A percentile compares a stretch with the other conserved stretches of the same genome.
phyloP scores from a whole-genome alignment of 1,140 invertebrate genomes.

The Drosophila dunni region DNA sequence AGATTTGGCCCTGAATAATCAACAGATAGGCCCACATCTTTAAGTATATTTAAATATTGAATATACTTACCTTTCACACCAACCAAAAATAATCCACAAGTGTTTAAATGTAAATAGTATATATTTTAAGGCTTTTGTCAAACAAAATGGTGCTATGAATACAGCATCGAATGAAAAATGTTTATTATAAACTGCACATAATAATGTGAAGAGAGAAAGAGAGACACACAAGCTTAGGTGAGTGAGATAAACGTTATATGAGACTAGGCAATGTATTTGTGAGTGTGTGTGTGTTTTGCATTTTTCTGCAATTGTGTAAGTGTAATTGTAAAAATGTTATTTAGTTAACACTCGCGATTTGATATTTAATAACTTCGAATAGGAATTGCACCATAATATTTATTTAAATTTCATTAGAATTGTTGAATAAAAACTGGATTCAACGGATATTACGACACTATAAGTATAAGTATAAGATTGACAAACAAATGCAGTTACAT shows the following conservation, averaged over 20 bases:
- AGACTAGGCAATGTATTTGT: slow-evolving; percentile 23
- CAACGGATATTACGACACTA: slow-evolving; percentile 41
- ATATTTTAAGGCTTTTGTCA: not conserved
- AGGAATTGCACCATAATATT: not conserved
- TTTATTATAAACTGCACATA: slow-evolving; percentile 43
- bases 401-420: not conserved
- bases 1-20: slow-evolving; percentile 43
- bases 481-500: slow-evolving; percentile 35
- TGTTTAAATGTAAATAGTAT: not conserved
- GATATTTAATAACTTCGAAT: not conserved
- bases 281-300: slow-evolving; percentile 32
- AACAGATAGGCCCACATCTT: slow-evolving; percentile 11
- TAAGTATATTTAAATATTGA: slow-evolving; percentile 7
- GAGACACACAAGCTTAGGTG: slow-evolving; percentile 1
- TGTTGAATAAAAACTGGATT: not conserved
- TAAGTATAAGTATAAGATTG: slow-evolving; percentile 21
- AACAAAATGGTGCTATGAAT: slow-evolving; percentile 6
- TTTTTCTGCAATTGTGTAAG: slow-evolving; percentile 23
- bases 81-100: slow-evolving; percentile 52
- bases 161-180: slow-evolving; percentile 16
- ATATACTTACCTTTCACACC: slow-evolving; percentile 33
- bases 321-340: slow-evolving; percentile 43
- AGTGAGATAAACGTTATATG: not conserved
- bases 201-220: slow-evolving; percentile 11
- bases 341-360: slow-evolving; percentile 9